Evolutionary conservation across 2,113 vertebrate species (phyloP), one percentile per base, ranked within the genome.

Genomic region (Sceloporus undulatus): DNA sequence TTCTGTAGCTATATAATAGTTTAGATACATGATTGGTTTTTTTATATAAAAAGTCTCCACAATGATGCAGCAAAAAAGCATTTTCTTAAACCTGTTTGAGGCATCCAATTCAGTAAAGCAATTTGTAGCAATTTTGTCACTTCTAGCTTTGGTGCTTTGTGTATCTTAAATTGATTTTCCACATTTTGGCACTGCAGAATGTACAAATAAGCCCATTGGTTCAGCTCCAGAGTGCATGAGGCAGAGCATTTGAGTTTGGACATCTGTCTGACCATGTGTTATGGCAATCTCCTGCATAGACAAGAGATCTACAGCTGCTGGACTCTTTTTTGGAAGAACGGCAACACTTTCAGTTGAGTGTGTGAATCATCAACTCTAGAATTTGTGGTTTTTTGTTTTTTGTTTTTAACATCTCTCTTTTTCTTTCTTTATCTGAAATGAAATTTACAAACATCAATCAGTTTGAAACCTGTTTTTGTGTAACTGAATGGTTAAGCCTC

Each of bases 271-370:
- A 88, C 1, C 70, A 66, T 0, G 0, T 4, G 54, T n/a, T 68
- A 16, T 23, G 2, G 54, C 1, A 9, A 1, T 1, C 3, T 86
- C 1, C 3, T 4, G 3, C 10, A 2, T 1, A 71, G 40, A n/a
- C 0, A 52, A 40, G 13, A 18, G 85, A 71, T 21, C 66, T 54
- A n/a, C 66, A 71, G 42, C 70, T 86, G 0, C 16, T 88, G 79
- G 6, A 21, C 0, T 0, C 34, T 23, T 10, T 48, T 70, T 54
- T 13, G 59, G 21, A 85, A 13, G 71, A 59, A 2, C 2, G 0
- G 59, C 0, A 42, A 1, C 29, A 13, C 34, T 86, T 1, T 1
- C 82, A 59, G 29, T 86, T 3, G 6, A 90, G 4, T n/a, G 19
- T 75, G 27, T 23, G 38, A 40, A 74, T 10, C 65, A 5, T 5